Conservation (phyloP, 2,888 invertebrate species). For the Tridacna gigas region DNA sequence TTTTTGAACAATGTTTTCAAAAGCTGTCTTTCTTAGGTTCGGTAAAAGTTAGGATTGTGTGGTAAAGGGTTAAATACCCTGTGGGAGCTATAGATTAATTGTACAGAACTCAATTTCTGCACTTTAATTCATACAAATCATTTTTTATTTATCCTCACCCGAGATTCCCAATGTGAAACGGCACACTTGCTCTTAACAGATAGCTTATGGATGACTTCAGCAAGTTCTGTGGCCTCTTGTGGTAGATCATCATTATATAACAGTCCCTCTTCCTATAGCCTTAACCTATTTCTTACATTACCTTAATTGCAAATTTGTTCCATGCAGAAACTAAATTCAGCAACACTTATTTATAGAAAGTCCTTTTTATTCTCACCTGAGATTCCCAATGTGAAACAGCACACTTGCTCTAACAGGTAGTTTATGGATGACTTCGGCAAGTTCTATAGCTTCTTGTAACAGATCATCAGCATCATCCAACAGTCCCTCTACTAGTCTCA, state of each 20-base stretch:
- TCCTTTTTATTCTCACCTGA: constrained; percentile 62
- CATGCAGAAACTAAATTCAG: too few relatives aligned
- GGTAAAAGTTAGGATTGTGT: too few relatives aligned
- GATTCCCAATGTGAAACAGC: constrained; percentile 72
- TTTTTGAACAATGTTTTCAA: background rate
- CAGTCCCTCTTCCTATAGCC: constrained; percentile 68
- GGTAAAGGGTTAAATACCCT: background rate
- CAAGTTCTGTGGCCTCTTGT: constrained; percentile 73
- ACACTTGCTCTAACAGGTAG: constrained; percentile 69
- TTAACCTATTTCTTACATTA: constrained; percentile 75
- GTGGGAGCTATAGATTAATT: too few relatives aligned
- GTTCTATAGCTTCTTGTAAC: constrained; percentile 74
- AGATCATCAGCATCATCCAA: constrained; percentile 75
- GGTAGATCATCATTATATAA: constrained; percentile 73
- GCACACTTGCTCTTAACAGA: constrained; percentile 69
- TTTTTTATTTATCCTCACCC: too few relatives aligned
- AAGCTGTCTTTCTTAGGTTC: background rate
- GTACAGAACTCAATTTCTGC: too few relatives aligned
- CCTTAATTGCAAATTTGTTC: constrained; percentile 65
- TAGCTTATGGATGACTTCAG: constrained; percentile 68
- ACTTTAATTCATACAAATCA: too few relatives aligned
- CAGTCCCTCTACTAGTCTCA: constrained; percentile 70
- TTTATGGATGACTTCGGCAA: constrained; percentile 69
- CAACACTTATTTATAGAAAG: too few relatives aligned
- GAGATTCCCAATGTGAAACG: constrained; percentile 57